Conservation (phyloP, 2,888 invertebrate species). For the Pyrrhia umbra region DNA sequence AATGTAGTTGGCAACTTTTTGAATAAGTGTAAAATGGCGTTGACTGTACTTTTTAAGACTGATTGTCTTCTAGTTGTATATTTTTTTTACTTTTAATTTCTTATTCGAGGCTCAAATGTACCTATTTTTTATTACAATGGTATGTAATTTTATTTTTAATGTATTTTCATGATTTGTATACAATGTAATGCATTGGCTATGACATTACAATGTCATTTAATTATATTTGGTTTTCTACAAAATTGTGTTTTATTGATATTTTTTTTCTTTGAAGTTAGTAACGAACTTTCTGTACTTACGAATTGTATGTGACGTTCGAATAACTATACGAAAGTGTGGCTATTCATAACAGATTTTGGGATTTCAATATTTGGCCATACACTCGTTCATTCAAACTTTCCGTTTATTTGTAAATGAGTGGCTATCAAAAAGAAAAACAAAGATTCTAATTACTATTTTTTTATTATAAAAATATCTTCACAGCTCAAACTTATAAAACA, state of each 20-base stretch:
- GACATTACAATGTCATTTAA: slow-evolving; percentile 42
- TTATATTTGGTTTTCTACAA: slow-evolving; percentile 60
- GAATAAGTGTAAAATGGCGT: slow-evolving; percentile 50
- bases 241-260: slow-evolving; percentile 35
- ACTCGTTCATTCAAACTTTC: too few species aligned
- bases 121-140: slow-evolving; percentile 35
- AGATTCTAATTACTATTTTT: slow-evolving; percentile 3
- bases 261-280: too few species aligned
- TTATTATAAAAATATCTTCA: slow-evolving; percentile 41
- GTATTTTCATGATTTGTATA: slow-evolving; percentile 48
- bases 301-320: too few species aligned
- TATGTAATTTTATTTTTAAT: slow-evolving; percentile 53
- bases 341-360: too few species aligned
- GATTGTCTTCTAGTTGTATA: slow-evolving; percentile 59
- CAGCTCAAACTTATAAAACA: slow-evolving; percentile 30
- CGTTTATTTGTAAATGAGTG: too few species aligned
- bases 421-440: too few species aligned
- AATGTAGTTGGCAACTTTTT: slow-evolving; percentile 52
- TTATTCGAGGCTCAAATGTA: slow-evolving; percentile 55
- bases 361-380: too few species aligned
- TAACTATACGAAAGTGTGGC: too few species aligned
- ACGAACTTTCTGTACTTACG: too few species aligned
- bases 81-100: slow-evolving; percentile 39
- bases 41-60: slow-evolving; percentile 63
- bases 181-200: slow-evolving; percentile 51